Evolutionary conservation across 2,113 vertebrate species (phyloP), one percentile per base, ranked within the genome.

Genomic region (Amia ocellicauda): DNA sequence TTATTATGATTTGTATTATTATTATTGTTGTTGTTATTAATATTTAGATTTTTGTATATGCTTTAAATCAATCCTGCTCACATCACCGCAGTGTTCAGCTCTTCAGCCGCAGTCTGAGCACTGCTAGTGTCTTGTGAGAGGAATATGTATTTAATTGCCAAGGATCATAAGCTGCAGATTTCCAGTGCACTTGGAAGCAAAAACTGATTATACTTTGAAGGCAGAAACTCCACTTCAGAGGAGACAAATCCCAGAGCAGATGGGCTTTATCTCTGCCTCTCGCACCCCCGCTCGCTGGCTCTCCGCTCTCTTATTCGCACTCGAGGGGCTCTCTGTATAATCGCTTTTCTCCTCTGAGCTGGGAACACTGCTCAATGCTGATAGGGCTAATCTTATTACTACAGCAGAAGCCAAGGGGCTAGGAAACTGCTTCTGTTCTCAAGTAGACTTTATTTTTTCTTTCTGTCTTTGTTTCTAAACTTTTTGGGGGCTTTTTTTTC

Each of bases 381-480:
- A 82, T 78, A 76, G 67, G 70, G 67, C n/a, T 81, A 76, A 80
- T 79, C 78, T 62, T 62, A 51, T 77, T 79, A 72, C 69, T 72
- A 68, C 73, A 73, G 75, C 77, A 77, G 72, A 63, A 17, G 50
- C 22, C 51, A 55, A 40, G 70, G 71, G n/a, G n/a, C n/a, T n/a
- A n/a, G n/a, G n/a, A n/a, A n/a, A n/a, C n/a, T n/a, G n/a, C n/a
- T n/a, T n/a, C n/a, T n/a, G n/a, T n/a, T n/a, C n/a, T n/a, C n/a
- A n/a, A n/a, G n/a, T n/a, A n/a, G n/a, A n/a, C n/a, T n/a, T n/a
- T n/a, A n/a, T n/a, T n/a, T n/a, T n/a, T n/a, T n/a, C n/a, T n/a
- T n/a, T n/a, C n/a, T n/a, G n/a, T n/a, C n/a, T n/a, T n/a, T n/a
- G n/a, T n/a, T n/a, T n/a, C n/a, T n/a, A n/a, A n/a, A n/a, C n/a